Base-by-base conservation (phyloP, 2,113 vertebrate genomes). In the Corythoichthys intestinalis region DNA sequence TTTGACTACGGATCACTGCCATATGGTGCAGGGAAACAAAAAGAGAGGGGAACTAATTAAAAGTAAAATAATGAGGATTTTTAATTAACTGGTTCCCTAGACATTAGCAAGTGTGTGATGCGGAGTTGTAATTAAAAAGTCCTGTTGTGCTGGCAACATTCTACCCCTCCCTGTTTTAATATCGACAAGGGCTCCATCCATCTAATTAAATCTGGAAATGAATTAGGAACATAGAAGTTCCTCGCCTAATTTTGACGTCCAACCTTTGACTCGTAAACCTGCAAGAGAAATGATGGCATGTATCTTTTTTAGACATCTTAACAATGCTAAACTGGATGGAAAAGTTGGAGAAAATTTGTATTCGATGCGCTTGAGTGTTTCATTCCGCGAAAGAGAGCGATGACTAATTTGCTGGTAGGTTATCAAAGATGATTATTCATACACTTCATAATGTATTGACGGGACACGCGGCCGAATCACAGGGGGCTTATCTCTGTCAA, bases 131-230 rank as follows among this genome's bases (percentile, higher is more conserved):
- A 92, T 93, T 93, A 86, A 83, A 93, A 91, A 91, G 89, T 86
- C 88, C 86, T 90, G 89, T 90, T 86, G 87, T 76, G 89, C 86
- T 90, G 91, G 91, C 89, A 91, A 91, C 90, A 90, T 78, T 87
- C 85, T 84, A 86, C 85, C 66, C 82, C 83, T 83, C 81, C 79
- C 83, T 85, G 79, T 87, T 90, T 89, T 89, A 82, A 89, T 89
- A 89, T 87, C 82, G 80, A 86, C 85, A 80, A 91, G 87, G 86
- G 82, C 84, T 90, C 88, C 87, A 89, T 91, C 88, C 87, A 87
- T 90, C 89, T 92, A 90, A 92, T 92, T 92, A 90, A 91, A 92
- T 90, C 88, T 92, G 91, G 89, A 90, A 91, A 91, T 89, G 85
- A 92, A 90, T 91, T 89, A 89, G 85, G 86, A 89, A 90, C 88